Evolutionary conservation across 2,113 vertebrate genomes (phyloP).

Genomic region (Nibea albiflora): DNA sequence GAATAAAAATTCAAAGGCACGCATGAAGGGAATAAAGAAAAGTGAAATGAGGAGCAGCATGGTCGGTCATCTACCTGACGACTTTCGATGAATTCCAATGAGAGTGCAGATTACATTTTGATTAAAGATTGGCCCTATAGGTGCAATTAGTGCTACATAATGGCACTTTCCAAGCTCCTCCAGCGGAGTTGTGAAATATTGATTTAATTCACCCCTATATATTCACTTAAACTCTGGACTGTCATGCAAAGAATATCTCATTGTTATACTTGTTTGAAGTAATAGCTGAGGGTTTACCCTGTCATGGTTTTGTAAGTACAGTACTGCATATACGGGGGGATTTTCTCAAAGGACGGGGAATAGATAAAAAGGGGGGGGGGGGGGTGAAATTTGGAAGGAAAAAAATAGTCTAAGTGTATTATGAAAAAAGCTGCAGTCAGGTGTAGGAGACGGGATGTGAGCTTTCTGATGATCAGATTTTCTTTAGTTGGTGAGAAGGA

Average conservation of each 20-base stretch:
- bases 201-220: constrained; percentile 76
- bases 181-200: constrained; percentile 74
- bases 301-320: constrained; percentile 51
- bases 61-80: constrained; percentile 56
- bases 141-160: constrained; percentile 82
- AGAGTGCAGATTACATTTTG: constrained; percentile 67
- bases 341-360: constrained; percentile 28
- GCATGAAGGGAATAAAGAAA: constrained; percentile 67
- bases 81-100: constrained; percentile 76
- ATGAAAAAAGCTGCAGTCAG: constrained; percentile 26
- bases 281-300: constrained; percentile 53
- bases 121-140: constrained; percentile 73
- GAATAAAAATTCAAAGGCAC: constrained; percentile 65
- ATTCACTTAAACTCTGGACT: constrained; percentile 73
- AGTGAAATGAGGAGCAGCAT: constrained; percentile 59
- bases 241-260: constrained; percentile 66
- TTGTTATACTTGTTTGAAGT: constrained; percentile 46
- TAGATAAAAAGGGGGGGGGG: constrained; percentile 32
- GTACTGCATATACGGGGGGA: constrained; percentile 15
- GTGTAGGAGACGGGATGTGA: constrained; percentile 5
- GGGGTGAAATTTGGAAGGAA: constrained; percentile 27
- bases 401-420: constrained; percentile 17
- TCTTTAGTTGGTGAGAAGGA: neutral
- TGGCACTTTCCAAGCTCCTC: constrained; percentile 56
- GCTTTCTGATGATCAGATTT: constrained; percentile 22